Conservation (phyloP, 2,888 invertebrate genomes). For the Gonocerus acuteangulatus region DNA sequence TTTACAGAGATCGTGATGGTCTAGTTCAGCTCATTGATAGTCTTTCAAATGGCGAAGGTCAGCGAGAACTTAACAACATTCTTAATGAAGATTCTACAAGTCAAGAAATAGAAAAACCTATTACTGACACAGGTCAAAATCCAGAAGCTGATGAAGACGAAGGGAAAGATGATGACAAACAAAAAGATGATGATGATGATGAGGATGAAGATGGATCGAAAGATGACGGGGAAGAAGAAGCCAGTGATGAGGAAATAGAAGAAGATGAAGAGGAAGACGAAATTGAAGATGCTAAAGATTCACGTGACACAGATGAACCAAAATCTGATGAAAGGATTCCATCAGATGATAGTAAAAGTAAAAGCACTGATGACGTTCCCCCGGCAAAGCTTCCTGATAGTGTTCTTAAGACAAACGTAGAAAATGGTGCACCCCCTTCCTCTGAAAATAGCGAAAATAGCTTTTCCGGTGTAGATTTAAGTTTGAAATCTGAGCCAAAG, state of each 20-base stretch:
- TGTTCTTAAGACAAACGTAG: neutral
- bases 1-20: conserved; percentile 67
- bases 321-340: neutral
- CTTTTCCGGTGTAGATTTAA: conserved; percentile 14
- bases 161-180: conserved; percentile 25
- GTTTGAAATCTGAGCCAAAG: conserved; percentile 7
- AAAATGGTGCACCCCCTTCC: neutral
- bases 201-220: conserved; percentile 38
- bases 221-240: conserved; percentile 47
- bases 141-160: conserved; percentile 30
- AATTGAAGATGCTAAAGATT: conserved; percentile 41
- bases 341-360: neutral
- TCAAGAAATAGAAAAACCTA: conserved; percentile 48
- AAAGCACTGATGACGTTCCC: neutral
- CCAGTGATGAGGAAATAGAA: conserved; percentile 39
- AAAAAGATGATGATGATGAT: conserved; percentile 26
- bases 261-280: conserved; percentile 35
- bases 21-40: conserved; percentile 69
- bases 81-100: conserved; percentile 60
- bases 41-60: conserved; percentile 59
- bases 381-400: neutral
- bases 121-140: conserved; percentile 49
- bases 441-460: conserved; percentile 43
- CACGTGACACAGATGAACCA: conserved; percentile 2
- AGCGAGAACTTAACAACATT: conserved; percentile 47